These are phyloP conservation scores for Nephrocerus scutellatus DNA, from an alignment of 2,888 invertebrate species.

Conservation along the genomic window DNA sequence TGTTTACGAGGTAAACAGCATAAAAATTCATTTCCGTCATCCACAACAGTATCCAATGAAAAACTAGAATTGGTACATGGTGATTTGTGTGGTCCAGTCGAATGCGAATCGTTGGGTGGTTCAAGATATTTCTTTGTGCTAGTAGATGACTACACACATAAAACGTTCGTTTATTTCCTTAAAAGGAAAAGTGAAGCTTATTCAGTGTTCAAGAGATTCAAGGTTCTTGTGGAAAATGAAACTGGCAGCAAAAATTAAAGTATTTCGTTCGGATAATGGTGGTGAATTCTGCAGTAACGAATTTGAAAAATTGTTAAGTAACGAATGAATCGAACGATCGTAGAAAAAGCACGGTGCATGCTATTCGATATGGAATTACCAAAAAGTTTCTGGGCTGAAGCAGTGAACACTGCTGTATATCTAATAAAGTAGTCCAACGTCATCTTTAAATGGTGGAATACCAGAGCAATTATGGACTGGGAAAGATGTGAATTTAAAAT, in stretches of 20 bases:
- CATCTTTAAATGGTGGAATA: slow-evolving; percentile 22
- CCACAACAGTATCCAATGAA: too few relatives aligned
- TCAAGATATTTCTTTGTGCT: background rate
- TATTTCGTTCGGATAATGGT: slow-evolving; percentile 15
- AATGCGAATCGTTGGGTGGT: background rate
- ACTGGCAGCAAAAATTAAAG: slow-evolving; percentile 2
- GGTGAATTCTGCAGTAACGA: slow-evolving; percentile 4
- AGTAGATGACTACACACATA: background rate
- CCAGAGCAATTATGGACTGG: slow-evolving; percentile 37
- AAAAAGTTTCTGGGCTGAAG: slow-evolving; percentile 35
- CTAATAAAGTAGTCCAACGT: slow-evolving; percentile 3
- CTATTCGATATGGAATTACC: slow-evolving; percentile 6
- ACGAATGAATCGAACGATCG: slow-evolving; percentile 14
- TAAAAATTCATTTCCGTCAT: too few relatives aligned
- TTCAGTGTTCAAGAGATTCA: slow-evolving; percentile 4
- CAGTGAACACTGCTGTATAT: slow-evolving; percentile 16
- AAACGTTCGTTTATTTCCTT: too few relatives aligned
- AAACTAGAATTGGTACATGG: background rate
- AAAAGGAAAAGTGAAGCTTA: too few relatives aligned
- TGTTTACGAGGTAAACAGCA: too few relatives aligned
- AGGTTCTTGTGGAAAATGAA: slow-evolving; percentile 11
- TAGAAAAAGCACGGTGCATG: slow-evolving; percentile 19
- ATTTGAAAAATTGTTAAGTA: slow-evolving; percentile 1
- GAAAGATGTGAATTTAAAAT: slow-evolving; percentile 30
- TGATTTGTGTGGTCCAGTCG: background rate